Conservation (phyloP, 2,797 vertebrate species). For the Sebastiscus albofasciatus region DNA sequence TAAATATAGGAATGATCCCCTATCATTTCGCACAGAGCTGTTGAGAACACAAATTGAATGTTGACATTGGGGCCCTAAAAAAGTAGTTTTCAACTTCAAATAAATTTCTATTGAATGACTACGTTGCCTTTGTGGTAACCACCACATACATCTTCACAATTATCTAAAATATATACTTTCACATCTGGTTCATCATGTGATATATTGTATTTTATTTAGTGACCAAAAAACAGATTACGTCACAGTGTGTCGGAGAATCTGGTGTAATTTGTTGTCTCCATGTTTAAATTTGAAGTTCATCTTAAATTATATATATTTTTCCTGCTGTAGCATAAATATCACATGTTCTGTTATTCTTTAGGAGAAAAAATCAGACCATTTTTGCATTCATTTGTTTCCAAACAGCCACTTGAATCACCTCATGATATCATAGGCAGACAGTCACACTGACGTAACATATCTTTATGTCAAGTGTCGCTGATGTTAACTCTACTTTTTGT, state of each 20-base stretch:
- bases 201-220: background rate
- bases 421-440: background rate
- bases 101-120: background rate
- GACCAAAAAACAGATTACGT: background rate
- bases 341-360: background rate
- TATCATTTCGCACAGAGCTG: background rate
- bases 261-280: background rate
- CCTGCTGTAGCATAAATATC: background rate
- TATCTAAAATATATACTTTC: background rate
- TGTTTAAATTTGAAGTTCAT: background rate
- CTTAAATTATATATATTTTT: background rate
- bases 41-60: background rate
- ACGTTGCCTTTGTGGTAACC: background rate
- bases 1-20: background rate
- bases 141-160: background rate
- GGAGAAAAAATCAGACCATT: background rate
- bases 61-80: background rate
- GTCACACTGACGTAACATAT: background rate
- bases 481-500: background rate
- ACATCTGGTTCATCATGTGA: background rate
- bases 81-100: background rate
- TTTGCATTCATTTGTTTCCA: background rate
- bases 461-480: background rate
- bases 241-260: background rate
- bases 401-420: no score